Percentiles rank a stretch among this genome's conserved stretches.
Evolutionary conservation across 2,888 invertebrate species (phyloP).

Genomic region (Drosophila multiciliata): DNA sequence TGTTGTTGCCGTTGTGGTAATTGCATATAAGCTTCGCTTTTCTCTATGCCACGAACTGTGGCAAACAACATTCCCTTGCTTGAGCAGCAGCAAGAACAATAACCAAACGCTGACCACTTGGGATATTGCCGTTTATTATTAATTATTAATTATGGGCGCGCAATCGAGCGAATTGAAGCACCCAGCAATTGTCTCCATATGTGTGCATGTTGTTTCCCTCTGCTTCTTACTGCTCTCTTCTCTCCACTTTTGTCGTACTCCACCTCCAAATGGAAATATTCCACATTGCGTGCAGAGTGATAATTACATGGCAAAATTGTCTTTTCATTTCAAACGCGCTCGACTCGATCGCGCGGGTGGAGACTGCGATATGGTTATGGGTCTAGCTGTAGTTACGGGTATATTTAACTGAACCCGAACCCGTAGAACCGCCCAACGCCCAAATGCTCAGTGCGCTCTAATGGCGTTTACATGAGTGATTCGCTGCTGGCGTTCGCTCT

Average conservation of each 20-base stretch:
- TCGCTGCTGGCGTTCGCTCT: slow-evolving; percentile 43
- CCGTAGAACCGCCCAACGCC: slow-evolving; percentile 5
- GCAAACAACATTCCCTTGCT: slow-evolving; percentile 42
- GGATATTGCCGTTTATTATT: slow-evolving; percentile 55
- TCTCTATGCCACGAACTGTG: slow-evolving; percentile 14
- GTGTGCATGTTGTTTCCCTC: slow-evolving; percentile 20
- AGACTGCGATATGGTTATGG: slow-evolving; percentile 1
- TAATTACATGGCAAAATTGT: slow-evolving; percentile 80
- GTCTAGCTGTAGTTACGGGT: slow-evolving; percentile 50
- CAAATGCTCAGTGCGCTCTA: slow-evolving; percentile 26
- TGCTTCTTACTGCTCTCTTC: background rate
- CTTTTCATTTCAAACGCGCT: slow-evolving; percentile 62
- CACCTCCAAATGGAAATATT: slow-evolving; percentile 2
- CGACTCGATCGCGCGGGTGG: slow-evolving; percentile 8
- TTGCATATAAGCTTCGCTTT: slow-evolving; percentile 39
- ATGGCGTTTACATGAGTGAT: slow-evolving; percentile 74
- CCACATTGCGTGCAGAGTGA: slow-evolving; percentile 73
- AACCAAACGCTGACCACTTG: slow-evolving; percentile 28
- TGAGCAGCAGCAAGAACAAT: slow-evolving; percentile 9
- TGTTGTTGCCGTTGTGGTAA: slow-evolving; percentile 42
- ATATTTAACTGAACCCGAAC: slow-evolving; percentile 35
- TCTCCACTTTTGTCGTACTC: background rate
- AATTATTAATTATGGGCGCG: slow-evolving; percentile 61
- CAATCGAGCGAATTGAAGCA: slow-evolving; percentile 45
- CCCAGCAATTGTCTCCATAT: slow-evolving; percentile 45